Evolutionary conservation across 2,113 vertebrate genomes (phyloP), one percentile per base, ranked within the genome.

Genomic region (Trachemys scripta): DNA sequence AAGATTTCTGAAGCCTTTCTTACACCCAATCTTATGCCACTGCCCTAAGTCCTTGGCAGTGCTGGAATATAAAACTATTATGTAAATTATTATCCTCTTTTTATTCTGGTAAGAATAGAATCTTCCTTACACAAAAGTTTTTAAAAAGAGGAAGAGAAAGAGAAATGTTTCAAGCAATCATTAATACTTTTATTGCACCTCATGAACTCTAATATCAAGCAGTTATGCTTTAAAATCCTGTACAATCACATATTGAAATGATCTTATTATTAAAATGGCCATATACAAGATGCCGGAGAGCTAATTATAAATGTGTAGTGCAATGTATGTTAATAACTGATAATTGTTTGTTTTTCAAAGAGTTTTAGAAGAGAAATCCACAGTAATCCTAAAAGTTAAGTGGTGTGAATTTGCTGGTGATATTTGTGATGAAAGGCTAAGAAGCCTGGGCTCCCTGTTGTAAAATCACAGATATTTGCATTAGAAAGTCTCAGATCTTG

Each of bases 281-380:
- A 29, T 80, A n/a, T 16, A 65, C 76, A 81, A 87, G 53, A 53
- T 69, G 1, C 31, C 89, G 85, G 90, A 85, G 51, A 72, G 19
- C 16, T n/a, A 86, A 83, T 84, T 49, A 49, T 56, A 17, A 89
- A 72, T 75, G 17, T 14, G 3, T 75, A 82, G 78, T 1, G 22
- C 38, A 29, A 1, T 22, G 2, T 90, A 57, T 53, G 59, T 31
- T 35, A 86, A 83, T 57, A 75, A 0, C 13, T 31, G 75, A 82
- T 84, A 87, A 94, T 35, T 90, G 82, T 85, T 84, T 83, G 54
- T 87, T 81, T 81, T 87, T 56, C 10, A 49, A 42, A 80, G 72
- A 59, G 54, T 82, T 54, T 69, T 54, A 62, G 84, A 65, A 91
- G 42, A 4, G 83, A n/a, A 50, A 65, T 27, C 80, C n/a, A 49